A percentile compares a stretch with the other conserved stretches of the same genome.
These are phyloP conservation scores for Pachyramphus minor DNA, from an alignment of 2,113 vertebrate species.

Conservation along the genomic window DNA sequence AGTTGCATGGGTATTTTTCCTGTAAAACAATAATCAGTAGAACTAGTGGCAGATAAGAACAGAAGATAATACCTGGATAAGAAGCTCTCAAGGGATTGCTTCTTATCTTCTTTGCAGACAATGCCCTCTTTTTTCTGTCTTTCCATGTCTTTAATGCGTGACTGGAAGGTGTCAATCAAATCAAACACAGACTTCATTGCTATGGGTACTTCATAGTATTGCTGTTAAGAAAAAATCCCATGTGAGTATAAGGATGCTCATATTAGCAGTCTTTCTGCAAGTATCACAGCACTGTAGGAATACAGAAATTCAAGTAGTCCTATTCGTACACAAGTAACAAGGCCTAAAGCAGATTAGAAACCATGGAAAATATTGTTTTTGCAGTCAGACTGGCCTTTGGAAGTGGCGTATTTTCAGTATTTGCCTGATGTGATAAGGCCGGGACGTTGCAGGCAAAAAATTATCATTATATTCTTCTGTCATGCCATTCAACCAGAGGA, in stretches of 20 bases:
- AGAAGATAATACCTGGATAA: conserved; percentile 84
- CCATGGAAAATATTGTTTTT: neutral
- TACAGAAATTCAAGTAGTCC: neutral
- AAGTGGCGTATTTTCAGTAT: neutral
- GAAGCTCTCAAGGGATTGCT: conserved; percentile 94
- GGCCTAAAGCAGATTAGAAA: neutral
- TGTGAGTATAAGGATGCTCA: neutral
- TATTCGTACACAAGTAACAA: neutral
- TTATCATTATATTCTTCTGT: neutral
- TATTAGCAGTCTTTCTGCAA: neutral
- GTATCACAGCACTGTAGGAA: neutral
- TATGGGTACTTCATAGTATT: conserved; percentile 96
- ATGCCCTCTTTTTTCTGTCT: conserved; percentile 94
- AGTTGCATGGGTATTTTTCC: neutral
- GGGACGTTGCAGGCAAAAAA: neutral
- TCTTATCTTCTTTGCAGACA: conserved; percentile 93
- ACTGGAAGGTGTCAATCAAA: conserved; percentile 94
- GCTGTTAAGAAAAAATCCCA: conserved; percentile 72
- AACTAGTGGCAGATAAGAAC: neutral
- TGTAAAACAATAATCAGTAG: neutral
- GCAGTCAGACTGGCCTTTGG: neutral
- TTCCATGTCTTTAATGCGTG: conserved; percentile 96
- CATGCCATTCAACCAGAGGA: neutral
- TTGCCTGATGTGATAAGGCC: neutral
- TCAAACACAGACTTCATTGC: conserved; percentile 96